phyloP scores from a whole-genome alignment of 2,113 vertebrate species.

The Rattus norvegicus region DNA sequence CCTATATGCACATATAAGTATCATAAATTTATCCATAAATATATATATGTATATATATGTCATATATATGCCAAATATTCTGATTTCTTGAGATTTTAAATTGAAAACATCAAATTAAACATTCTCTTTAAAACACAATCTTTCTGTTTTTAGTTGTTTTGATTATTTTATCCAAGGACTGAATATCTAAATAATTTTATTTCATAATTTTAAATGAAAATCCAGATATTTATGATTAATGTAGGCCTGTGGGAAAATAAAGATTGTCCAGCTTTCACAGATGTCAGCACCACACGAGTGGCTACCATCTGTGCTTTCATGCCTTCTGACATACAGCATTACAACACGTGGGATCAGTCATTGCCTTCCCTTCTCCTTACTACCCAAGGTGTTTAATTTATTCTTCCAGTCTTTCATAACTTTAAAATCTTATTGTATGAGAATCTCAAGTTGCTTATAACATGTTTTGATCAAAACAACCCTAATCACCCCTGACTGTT shows the following conservation, averaged over 20 bases:
- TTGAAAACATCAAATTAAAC: constrained; percentile 29
- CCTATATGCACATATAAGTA: neutral
- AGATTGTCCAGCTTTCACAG: neutral
- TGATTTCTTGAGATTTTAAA: constrained; percentile 17
- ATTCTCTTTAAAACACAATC: constrained; percentile 37
- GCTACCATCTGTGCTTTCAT: neutral
- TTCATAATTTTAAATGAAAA: neutral
- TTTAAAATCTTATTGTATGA: neutral
- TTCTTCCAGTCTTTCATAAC: neutral
- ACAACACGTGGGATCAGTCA: neutral
- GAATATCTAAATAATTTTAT: constrained; percentile 43
- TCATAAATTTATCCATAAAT: neutral
- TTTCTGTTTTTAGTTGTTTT: constrained; percentile 68
- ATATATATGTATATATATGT: neutral
- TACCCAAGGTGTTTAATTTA: neutral
- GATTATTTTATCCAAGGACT: constrained; percentile 19
- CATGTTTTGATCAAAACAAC: neutral
- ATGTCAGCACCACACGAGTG: neutral
- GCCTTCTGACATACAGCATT: neutral
- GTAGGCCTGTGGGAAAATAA: neutral
- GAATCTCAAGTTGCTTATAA: neutral
- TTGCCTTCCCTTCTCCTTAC: neutral
- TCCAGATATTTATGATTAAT: neutral
- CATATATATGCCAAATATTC: neutral
- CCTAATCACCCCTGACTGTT: neutral